phyloP scores from a whole-genome alignment of 2,113 vertebrate genomes.

The Rhizomys pruinosus region DNA sequence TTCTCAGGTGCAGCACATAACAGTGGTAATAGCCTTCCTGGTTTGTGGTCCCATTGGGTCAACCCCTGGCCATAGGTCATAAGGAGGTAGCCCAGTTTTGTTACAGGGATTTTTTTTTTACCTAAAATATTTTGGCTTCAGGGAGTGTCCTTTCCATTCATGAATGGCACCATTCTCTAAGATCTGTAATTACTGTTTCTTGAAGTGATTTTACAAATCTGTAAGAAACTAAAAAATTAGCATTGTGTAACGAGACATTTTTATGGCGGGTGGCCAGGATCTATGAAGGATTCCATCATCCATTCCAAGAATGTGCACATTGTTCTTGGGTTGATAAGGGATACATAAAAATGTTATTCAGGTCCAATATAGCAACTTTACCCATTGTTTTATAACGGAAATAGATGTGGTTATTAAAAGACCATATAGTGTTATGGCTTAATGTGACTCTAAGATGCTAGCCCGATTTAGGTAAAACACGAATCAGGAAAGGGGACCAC shows the following conservation, averaged over 20 bases:
- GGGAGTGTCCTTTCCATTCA: not conserved
- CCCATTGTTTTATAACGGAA: not conserved
- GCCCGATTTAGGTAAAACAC: too few relatives aligned
- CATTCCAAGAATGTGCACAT: not conserved
- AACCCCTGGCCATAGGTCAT: too few relatives aligned
- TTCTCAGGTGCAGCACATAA: not conserved
- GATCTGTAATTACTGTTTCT: not conserved
- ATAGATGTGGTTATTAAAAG: too few relatives aligned
- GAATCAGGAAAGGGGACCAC: too few relatives aligned
- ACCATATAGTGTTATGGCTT: too few relatives aligned
- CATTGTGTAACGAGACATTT: not conserved
- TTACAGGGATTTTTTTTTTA: too few relatives aligned
- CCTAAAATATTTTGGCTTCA: not conserved
- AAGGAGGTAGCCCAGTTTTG: too few relatives aligned
- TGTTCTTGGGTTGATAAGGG: not conserved
- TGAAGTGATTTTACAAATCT: not conserved
- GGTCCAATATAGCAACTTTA: not conserved
- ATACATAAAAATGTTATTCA: not conserved
- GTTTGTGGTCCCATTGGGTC: not conserved
- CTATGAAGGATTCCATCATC: not conserved
- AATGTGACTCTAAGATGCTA: too few relatives aligned
- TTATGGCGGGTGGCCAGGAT: not conserved
- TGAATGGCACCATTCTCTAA: not conserved
- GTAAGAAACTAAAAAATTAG: not conserved
- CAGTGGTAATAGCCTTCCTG: not conserved